Evolutionary conservation across 2,888 invertebrate genomes (phyloP).

Genomic region (Deilephila porcellus): DNA sequence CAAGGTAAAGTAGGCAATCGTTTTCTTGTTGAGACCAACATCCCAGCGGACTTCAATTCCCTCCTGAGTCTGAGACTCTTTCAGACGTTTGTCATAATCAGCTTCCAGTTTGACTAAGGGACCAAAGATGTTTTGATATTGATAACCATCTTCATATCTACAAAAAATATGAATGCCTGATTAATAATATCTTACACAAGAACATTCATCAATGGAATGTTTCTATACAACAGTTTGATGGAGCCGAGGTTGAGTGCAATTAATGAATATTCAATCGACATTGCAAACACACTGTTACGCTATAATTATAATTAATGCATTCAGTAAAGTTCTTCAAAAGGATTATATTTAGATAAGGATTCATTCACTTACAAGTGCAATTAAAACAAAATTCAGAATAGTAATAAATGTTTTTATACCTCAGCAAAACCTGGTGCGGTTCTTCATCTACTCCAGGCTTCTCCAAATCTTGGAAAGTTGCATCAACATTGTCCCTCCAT

Average conservation of each 20-base stretch:
- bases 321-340: background rate
- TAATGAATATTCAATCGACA: slow-evolving; percentile 3
- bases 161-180: slow-evolving; percentile 29
- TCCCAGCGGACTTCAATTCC: slow-evolving; percentile 99
- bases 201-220: background rate
- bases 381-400: background rate
- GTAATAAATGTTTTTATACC: slow-evolving; percentile 52
- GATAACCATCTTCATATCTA: slow-evolving; percentile 99
- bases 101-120: slow-evolving; percentile 98
- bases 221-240: background rate
- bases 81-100: slow-evolving; percentile 98
- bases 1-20: slow-evolving; percentile 98
- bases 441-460: slow-evolving; percentile 99
- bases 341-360: background rate
- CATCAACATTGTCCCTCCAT: slow-evolving; percentile 99
- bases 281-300: background rate
- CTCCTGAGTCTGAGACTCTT: slow-evolving; percentile 99
- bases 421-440: slow-evolving; percentile 92
- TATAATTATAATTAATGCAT: background rate
- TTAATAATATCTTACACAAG: slow-evolving; percentile 18
- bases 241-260: slow-evolving; percentile 4
- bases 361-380: background rate
- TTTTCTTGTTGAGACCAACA: slow-evolving; percentile 98
- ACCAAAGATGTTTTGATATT: slow-evolving; percentile 99
- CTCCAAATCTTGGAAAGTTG: slow-evolving; percentile 98